Percentiles rank a stretch among this genome's conserved stretches.
Conservation (phyloP, 2,797 vertebrate genomes). For the Brachymystax lenok region DNA sequence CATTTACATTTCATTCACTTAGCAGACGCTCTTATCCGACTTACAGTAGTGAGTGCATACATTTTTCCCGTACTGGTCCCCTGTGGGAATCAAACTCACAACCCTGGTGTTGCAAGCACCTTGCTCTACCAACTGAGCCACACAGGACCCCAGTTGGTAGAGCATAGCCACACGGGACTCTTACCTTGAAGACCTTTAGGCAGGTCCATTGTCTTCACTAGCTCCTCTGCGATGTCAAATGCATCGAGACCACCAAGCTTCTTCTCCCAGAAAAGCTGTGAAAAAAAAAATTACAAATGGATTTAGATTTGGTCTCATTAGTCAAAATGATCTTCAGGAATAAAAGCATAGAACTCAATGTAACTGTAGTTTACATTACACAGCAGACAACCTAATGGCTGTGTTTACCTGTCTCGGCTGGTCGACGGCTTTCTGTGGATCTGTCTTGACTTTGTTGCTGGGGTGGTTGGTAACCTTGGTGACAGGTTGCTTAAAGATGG, state of each 20-base stretch:
- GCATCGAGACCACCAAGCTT: conserved; percentile 94
- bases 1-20: too few species aligned
- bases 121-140: too few species aligned
- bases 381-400: neutral
- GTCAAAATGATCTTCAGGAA: neutral
- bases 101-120: too few species aligned
- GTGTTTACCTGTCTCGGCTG: conserved; percentile 91
- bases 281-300: conserved; percentile 9
- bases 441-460: conserved; percentile 98
- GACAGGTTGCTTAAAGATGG: conserved; percentile 98
- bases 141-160: too few species aligned
- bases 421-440: conserved; percentile 97
- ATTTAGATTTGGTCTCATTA: neutral
- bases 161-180: too few species aligned
- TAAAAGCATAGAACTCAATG: neutral
- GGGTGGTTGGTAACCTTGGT: conserved; percentile 99
- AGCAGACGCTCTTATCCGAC: too few species aligned
- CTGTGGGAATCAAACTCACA: too few species aligned
- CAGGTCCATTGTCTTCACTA: conserved; percentile 98
- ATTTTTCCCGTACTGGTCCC: too few species aligned
- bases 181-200: conserved; percentile 97
- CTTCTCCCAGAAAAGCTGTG: conserved; percentile 98
- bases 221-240: conserved; percentile 96
- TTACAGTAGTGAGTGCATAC: too few species aligned
- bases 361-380: neutral